Evolutionary conservation across 2,888 invertebrate species (phyloP).

Genomic region (Synanthedon vespiformis): DNA sequence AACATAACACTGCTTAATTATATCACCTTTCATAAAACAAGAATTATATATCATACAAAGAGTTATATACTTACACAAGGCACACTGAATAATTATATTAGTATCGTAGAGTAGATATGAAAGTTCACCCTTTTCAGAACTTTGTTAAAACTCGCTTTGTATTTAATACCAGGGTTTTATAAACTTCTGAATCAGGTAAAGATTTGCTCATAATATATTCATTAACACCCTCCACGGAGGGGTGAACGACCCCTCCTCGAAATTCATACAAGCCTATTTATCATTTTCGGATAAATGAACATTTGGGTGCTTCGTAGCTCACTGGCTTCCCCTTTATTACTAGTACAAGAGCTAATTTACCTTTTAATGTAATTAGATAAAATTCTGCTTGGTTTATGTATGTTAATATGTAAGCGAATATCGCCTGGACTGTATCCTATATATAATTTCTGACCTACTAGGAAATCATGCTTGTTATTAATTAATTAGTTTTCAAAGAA

Average conservation of each 20-base stretch:
- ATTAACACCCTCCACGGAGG: slow-evolving; percentile 22
- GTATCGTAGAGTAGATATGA: too few species aligned
- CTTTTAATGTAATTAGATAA: not conserved
- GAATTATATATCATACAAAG: too few species aligned
- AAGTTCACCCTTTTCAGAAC: too few species aligned
- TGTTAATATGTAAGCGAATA: too few species aligned
- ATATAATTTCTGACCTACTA: too few species aligned
- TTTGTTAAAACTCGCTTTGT: not conserved
- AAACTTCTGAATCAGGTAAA: slow-evolving; percentile 14
- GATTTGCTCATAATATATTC: slow-evolving; percentile 51
- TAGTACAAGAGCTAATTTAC: slow-evolving; percentile 11
- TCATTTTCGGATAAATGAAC: slow-evolving; percentile 59
- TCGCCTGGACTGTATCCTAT: too few species aligned
- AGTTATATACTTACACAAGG: not conserved
- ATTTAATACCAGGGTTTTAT: not conserved
- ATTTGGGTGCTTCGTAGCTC: slow-evolving; percentile 33
- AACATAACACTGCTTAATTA: too few species aligned
- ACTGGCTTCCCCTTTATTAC: slow-evolving; percentile 17
- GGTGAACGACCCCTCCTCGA: slow-evolving; percentile 11
- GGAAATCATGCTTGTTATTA: too few species aligned
- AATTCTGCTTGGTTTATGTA: not conserved
- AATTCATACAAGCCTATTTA: slow-evolving; percentile 56
- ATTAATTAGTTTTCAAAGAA: too few species aligned
- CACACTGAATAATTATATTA: not conserved
- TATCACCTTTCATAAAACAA: too few species aligned